Conservation (phyloP, 2,888 invertebrate species). For the Lycocerus yunnanus region DNA sequence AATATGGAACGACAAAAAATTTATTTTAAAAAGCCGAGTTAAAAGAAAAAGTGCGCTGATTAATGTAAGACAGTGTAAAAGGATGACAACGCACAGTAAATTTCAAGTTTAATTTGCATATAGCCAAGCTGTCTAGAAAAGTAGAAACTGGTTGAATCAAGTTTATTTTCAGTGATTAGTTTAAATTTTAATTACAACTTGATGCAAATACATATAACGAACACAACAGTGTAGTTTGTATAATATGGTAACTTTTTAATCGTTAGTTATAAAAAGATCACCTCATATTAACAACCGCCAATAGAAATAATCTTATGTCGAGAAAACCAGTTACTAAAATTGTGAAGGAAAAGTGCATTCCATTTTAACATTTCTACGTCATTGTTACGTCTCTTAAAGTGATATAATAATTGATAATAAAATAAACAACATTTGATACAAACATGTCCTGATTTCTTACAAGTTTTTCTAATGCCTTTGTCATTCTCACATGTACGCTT, state of each 20-base stretch:
- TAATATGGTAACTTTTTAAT: conserved; percentile 4
- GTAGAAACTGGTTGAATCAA: conserved; percentile 5
- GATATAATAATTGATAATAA: background rate
- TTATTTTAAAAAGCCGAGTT: background rate
- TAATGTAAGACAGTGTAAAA: background rate
- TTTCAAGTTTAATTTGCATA: background rate
- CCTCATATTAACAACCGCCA: conserved; percentile 23
- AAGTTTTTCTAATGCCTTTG: background rate
- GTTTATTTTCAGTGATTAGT: conserved; percentile 15
- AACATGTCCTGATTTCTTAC: background rate
- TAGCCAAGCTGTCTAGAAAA: conserved; percentile 23
- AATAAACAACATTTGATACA: background rate
- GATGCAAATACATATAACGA: background rate
- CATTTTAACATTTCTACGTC: conserved; percentile 20
- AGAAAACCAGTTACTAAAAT: conserved; percentile 23
- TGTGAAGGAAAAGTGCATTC: conserved; percentile 22
- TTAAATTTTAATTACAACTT: background rate
- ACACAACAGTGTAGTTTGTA: background rate
- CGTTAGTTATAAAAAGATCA: conserved; percentile 9
- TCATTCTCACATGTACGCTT: no score
- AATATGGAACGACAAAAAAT: background rate
- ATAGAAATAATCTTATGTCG: conserved; percentile 15
- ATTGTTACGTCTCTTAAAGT: background rate
- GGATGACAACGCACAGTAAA: background rate
- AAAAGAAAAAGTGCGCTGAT: background rate